Evolutionary conservation across 2,888 invertebrate genomes (phyloP).

Genomic region (Cephalotes varians): DNA sequence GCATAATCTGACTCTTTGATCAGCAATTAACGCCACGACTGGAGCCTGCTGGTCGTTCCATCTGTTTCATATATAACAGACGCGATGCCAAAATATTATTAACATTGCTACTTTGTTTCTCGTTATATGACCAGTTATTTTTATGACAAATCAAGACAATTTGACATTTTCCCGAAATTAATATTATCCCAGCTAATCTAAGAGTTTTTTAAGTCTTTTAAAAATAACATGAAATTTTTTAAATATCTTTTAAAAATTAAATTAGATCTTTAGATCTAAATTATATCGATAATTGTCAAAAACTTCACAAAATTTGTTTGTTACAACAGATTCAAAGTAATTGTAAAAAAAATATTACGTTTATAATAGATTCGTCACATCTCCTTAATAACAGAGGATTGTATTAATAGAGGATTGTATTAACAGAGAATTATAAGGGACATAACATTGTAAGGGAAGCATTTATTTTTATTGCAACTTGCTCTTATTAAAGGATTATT

Average conservation of each 20-base stretch:
- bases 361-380: neutral
- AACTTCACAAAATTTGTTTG: neutral
- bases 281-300: neutral
- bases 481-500: constrained; percentile 35
- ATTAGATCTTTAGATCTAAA: neutral
- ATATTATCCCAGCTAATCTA: neutral
- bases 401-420: neutral
- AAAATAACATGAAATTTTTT: neutral
- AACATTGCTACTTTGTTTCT: neutral
- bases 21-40: constrained; percentile 79
- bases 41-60: constrained; percentile 13
- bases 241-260: neutral
- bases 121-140: neutral
- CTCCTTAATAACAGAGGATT: neutral
- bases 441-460: neutral
- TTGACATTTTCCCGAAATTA: neutral
- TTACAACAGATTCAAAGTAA: neutral
- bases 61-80: constrained; percentile 33
- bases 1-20: constrained; percentile 72
- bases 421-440: neutral
- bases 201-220: neutral
- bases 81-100: constrained; percentile 19
- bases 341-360: neutral
- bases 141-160: neutral
- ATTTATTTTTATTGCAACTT: neutral